Conservation (phyloP, 2,888 invertebrate genomes). For the Plebejus anna region DNA sequence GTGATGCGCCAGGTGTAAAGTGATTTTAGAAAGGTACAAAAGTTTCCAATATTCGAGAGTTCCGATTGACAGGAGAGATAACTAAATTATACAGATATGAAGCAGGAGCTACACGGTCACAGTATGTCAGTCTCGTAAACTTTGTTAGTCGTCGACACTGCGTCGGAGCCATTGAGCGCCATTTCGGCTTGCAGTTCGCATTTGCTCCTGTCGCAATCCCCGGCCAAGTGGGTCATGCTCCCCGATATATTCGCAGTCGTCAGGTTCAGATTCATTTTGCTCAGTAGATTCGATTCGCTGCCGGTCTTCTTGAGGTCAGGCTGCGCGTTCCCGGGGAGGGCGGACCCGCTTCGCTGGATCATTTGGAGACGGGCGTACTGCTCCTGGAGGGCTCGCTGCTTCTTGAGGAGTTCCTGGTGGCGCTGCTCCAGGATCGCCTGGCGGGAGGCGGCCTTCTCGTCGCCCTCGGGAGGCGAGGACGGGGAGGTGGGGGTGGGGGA, state of each 20-base stretch:
- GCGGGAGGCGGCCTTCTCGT: conserved; percentile 61
- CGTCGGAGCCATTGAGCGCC: conserved; percentile 44
- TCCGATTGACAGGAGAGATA: neutral
- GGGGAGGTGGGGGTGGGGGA: conserved; percentile 92
- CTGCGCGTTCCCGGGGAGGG: conserved; percentile 81
- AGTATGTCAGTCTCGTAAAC: conserved; percentile 97
- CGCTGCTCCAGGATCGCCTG: conserved; percentile 91
- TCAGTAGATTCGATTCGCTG: conserved; percentile 91
- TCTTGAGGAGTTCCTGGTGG: conserved; percentile 92
- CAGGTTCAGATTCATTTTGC: conserved; percentile 89
- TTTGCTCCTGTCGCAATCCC: conserved; percentile 43
- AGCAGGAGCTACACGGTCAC: conserved; percentile 78
- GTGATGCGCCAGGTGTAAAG: neutral
- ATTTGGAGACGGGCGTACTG: conserved; percentile 94
- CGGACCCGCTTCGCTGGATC: conserved; percentile 88
- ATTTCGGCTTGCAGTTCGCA: conserved; percentile 36
- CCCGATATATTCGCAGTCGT: conserved; percentile 67
- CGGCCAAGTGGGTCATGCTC: conserved; percentile 65
- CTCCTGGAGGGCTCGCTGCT: conserved; percentile 93
- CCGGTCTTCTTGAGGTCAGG: conserved; percentile 91
- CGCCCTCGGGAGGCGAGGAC: conserved; percentile 81
- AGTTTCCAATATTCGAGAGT: neutral
- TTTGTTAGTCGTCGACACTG: conserved; percentile 84
- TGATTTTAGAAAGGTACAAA: conserved; percentile 11
- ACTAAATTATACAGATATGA: conserved; percentile 50